These are phyloP conservation scores for Salarias fasciatus DNA, from an alignment of 2,797 vertebrate species.

Conservation along the genomic window DNA sequence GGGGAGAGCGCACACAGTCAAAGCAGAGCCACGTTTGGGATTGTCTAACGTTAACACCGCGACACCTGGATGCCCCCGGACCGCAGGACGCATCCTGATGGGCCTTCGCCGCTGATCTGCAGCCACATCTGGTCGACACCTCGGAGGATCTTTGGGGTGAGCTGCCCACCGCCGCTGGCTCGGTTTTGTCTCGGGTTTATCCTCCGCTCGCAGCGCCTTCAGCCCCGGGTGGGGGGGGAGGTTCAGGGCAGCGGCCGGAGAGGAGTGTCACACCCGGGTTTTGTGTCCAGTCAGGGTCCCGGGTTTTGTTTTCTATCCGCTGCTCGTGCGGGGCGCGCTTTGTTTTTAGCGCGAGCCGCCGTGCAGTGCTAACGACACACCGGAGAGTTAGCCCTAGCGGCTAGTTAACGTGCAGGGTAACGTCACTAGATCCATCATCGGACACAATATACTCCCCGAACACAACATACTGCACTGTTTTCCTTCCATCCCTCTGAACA, in stretches of 20 bases:
- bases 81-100: slow-evolving; percentile 61
- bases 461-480: too few relatives aligned
- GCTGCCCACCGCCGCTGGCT: slow-evolving; percentile 53
- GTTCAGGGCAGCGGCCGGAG: slow-evolving; percentile 9
- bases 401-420: slow-evolving; percentile 47
- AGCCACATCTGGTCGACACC: slow-evolving; percentile 62
- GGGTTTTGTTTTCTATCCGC: not conserved
- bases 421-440: slow-evolving; percentile 62
- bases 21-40: slow-evolving; percentile 63
- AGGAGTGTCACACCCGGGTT: not conserved
- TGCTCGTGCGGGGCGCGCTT: rapidly evolving
- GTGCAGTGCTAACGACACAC: slow-evolving; percentile 16
- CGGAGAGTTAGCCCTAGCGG: slow-evolving; percentile 61
- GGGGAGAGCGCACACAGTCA: slow-evolving; percentile 35
- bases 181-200: slow-evolving; percentile 58
- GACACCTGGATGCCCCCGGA: slow-evolving; percentile 58
- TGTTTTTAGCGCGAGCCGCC: not conserved
- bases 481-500: too few relatives aligned
- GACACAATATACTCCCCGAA: slow-evolving; percentile 30
- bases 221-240: slow-evolving; percentile 23
- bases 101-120: slow-evolving; percentile 63
- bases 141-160: slow-evolving; percentile 68
- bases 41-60: slow-evolving; percentile 38
- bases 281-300: not conserved
- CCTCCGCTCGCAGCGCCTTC: slow-evolving; percentile 43